Percentiles rank a stretch among this genome's conserved stretches.
Conservation (phyloP, 1,140 invertebrate genomes). For the Goniozus legneri region DNA sequence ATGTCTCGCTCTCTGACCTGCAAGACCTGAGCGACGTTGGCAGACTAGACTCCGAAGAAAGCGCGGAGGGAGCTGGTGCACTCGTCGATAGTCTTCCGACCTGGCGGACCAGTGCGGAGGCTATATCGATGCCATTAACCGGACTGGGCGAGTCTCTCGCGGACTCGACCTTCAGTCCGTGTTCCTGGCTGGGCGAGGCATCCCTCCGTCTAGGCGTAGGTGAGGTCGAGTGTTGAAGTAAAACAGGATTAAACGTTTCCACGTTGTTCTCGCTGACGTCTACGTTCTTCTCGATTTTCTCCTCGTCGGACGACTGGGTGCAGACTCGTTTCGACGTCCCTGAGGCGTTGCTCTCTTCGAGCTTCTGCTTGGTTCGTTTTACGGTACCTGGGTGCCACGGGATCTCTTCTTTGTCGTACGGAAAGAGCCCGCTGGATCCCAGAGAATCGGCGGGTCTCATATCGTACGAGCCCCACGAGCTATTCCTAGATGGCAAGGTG, state of each 20-base stretch:
- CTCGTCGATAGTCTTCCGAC: conserved; percentile 59
- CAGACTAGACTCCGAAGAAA: conserved; percentile 51
- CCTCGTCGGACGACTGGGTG: conserved; percentile 41
- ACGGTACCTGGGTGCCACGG: conserved; percentile 66
- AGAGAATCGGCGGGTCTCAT: conserved; percentile 51
- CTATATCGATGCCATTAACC: conserved; percentile 43
- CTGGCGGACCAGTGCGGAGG: conserved; percentile 27
- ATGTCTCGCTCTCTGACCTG: conserved; percentile 50
- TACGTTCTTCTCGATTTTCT: conserved; percentile 32
- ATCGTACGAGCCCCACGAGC: conserved; percentile 74
- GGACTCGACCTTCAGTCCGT: conserved; percentile 21
- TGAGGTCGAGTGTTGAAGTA: conserved; percentile 43
- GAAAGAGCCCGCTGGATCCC: conserved; percentile 52
- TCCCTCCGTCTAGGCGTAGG: conserved; percentile 37
- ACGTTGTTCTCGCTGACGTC: conserved; percentile 20
- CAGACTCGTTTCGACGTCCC: conserved; percentile 55
- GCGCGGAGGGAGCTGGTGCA: conserved; percentile 61
- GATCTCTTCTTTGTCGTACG: conserved; percentile 63
- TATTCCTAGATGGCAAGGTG: conserved; percentile 65
- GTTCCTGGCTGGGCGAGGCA: conserved; percentile 24
- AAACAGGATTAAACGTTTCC: conserved; percentile 40
- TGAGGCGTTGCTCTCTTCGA: conserved; percentile 61
- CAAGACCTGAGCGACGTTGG: conserved; percentile 42
- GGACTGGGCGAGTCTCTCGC: conserved; percentile 29
- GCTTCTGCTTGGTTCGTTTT: conserved; percentile 68